These are phyloP conservation scores for Macropus fuliginosus DNA, from an alignment of 2,797 vertebrate species.

Conservation along the genomic window DNA sequence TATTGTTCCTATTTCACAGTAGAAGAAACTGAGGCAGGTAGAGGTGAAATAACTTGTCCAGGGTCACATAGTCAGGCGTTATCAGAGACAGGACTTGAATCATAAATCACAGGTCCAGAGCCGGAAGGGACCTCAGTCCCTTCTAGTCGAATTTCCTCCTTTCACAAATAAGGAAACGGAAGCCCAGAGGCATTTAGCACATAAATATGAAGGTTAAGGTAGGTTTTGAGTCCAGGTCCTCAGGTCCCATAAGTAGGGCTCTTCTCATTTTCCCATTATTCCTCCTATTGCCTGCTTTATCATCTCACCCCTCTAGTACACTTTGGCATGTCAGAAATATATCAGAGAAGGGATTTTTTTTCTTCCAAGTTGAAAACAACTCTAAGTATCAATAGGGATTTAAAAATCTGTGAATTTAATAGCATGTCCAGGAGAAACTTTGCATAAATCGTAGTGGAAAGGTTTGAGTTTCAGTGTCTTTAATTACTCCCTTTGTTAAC, in stretches of 20 bases:
- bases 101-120: no score
- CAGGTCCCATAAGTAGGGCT: neutral
- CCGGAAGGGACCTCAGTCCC: neutral
- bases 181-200: neutral
- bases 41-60: neutral
- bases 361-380: constrained; percentile 9
- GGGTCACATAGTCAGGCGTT: no score
- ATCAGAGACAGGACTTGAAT: no score
- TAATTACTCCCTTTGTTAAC: neutral
- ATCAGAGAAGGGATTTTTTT: neutral
- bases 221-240: neutral
- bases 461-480: neutral
- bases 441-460: neutral
- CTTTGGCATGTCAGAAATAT: neutral
- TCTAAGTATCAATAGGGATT: neutral
- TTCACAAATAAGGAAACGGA: neutral
- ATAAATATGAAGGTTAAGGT: neutral
- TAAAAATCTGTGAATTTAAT: constrained; percentile 18
- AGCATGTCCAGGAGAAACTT: neutral
- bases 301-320: neutral
- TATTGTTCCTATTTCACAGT: neutral
- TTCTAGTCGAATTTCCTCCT: neutral
- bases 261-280: neutral
- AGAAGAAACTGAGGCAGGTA: neutral
- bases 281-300: neutral